Conservation (phyloP, 2,888 invertebrate genomes). For the Drosophila merina region DNA sequence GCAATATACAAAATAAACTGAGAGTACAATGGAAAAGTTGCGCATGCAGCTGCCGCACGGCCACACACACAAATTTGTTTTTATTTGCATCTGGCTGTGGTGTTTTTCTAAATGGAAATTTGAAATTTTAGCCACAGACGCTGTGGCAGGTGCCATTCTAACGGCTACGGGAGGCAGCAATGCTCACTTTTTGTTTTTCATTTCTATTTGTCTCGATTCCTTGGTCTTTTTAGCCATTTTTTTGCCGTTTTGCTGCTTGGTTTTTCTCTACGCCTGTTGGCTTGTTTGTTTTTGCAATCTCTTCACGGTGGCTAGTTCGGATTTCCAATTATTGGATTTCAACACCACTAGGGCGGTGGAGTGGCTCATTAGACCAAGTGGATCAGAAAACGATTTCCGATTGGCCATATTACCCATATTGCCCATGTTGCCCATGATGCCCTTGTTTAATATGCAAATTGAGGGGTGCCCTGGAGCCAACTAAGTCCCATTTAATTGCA, state of each 20-base stretch:
- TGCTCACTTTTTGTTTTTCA: conserved; percentile 16
- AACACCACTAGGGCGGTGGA: conserved; percentile 21
- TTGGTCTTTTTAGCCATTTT: conserved; percentile 17
- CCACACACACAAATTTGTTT: conserved; percentile 37
- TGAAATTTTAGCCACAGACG: conserved; percentile 50
- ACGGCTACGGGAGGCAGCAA: conserved; percentile 20
- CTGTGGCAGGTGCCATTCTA: conserved; percentile 41
- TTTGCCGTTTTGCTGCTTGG: conserved; percentile 7
- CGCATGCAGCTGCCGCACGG: conserved; percentile 39
- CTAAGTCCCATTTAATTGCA: conserved; percentile 56
- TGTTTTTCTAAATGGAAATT: conserved; percentile 47
- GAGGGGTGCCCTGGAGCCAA: conserved; percentile 10
- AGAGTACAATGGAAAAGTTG: conserved; percentile 44
- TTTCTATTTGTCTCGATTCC: conserved; percentile 18
- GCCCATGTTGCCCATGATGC: conserved; percentile 13
- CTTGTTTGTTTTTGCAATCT: conserved; percentile 35
- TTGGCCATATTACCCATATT: conserved; percentile 17
- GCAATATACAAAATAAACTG: conserved; percentile 35
- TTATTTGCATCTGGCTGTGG: conserved; percentile 41
- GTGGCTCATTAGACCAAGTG: conserved; percentile 56
- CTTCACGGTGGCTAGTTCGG: conserved; percentile 43
- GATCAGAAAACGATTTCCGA: conserved; percentile 21
- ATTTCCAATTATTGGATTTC: conserved; percentile 57
- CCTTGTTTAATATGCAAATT: conserved; percentile 38
- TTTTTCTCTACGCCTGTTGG: conserved; percentile 9